Evolutionary conservation across 1,140 invertebrate species (phyloP).

Genomic region (Diuraphis noxia): DNA sequence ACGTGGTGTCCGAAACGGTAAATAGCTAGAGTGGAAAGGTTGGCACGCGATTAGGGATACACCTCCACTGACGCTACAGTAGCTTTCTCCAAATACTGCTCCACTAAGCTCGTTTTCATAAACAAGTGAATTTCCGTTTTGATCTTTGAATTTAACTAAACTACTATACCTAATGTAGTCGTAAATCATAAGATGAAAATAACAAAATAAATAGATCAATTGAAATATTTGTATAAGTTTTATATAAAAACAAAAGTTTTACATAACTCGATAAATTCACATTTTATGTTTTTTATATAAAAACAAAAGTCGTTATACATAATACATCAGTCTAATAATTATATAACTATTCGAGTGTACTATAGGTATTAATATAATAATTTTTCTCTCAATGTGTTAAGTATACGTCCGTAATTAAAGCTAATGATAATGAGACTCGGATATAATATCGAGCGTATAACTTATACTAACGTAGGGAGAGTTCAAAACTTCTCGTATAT

Average conservation of each 20-base stretch:
- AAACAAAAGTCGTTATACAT: neutral
- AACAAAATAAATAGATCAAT: neutral
- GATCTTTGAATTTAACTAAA: neutral
- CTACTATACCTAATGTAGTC: too few relatives aligned
- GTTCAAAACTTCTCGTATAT: slow-evolving; percentile 46
- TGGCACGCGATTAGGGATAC: slow-evolving; percentile 37
- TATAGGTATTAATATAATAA: slow-evolving; percentile 7
- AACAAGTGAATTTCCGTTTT: slow-evolving; percentile 10
- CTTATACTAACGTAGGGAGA: slow-evolving; percentile 17
- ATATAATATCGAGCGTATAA: slow-evolving; percentile 50
- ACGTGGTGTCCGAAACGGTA: slow-evolving; percentile 34
- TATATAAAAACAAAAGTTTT: neutral
- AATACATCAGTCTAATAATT: neutral
- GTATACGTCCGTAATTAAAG: slow-evolving; percentile 41
- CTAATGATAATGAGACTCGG: slow-evolving; percentile 52
- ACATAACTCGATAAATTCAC: too few relatives aligned
- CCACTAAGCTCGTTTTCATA: neutral
- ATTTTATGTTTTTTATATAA: too few relatives aligned
- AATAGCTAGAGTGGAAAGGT: neutral
- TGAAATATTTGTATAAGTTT: too few relatives aligned
- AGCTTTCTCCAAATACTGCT: neutral
- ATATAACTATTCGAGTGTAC: neutral
- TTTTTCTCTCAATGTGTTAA: neutral
- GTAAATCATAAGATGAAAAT: neutral
- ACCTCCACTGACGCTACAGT: neutral